Percentiles rank a stretch among this genome's conserved stretches.
Conservation (phyloP, 2,888 invertebrate species). For the Melipona bicolor region DNA sequence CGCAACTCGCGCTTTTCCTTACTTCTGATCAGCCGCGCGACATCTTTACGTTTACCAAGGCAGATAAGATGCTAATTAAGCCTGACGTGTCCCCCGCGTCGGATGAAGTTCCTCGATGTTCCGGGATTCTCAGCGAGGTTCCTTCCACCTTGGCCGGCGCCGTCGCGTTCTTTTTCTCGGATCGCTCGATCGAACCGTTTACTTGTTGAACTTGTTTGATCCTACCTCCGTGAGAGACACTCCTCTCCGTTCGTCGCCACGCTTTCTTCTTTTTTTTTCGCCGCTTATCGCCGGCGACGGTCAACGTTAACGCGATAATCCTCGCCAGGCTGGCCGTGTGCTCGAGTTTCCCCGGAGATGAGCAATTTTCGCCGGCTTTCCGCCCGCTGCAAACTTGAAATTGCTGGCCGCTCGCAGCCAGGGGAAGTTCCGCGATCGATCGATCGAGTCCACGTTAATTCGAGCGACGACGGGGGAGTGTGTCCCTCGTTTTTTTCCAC, state of each 20-base stretch:
- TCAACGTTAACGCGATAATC: slow-evolving; percentile 8
- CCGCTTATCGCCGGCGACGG: background rate
- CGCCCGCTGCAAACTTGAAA: background rate
- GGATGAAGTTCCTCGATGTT: background rate
- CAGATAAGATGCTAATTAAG: slow-evolving; percentile 16
- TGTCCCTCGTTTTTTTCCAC: no score
- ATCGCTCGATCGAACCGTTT: slow-evolving; percentile 27
- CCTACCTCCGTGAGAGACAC: background rate
- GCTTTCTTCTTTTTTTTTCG: background rate
- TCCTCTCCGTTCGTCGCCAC: background rate
- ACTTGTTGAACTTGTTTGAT: slow-evolving; percentile 35
- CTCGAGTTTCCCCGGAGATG: background rate
- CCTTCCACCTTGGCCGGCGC: no score
- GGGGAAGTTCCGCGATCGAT: background rate
- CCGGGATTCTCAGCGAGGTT: no score
- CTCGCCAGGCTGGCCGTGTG: background rate
- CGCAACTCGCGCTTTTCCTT: background rate
- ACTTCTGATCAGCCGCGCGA: background rate
- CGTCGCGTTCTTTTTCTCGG: no score
- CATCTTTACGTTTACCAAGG: slow-evolving; percentile 35
- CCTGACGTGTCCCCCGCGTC: background rate
- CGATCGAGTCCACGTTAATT: background rate
- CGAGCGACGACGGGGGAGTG: no score
- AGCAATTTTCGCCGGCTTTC: background rate
- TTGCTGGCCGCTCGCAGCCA: background rate